These are phyloP conservation scores for Pimpla rufipes DNA, from an alignment of 2,888 invertebrate genomes.

Conservation along the genomic window DNA sequence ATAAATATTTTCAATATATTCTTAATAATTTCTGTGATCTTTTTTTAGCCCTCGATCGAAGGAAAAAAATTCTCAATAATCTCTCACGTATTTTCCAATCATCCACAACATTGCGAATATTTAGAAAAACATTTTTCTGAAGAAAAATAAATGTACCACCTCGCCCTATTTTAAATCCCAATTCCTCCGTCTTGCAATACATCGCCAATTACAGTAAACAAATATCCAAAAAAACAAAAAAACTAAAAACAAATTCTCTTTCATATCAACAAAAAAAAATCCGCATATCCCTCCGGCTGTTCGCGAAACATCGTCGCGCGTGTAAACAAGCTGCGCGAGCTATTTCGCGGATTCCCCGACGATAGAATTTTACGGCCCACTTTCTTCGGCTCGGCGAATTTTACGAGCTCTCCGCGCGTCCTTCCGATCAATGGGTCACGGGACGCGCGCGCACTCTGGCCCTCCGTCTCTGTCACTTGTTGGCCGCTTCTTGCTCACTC, in stretches of 20 bases:
- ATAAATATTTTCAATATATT: no score
- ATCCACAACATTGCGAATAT: no score
- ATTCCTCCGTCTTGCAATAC: no score
- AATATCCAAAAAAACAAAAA: no score
- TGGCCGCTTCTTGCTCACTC: constrained; percentile 52
- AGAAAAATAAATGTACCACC: no score
- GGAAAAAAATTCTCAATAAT: no score
- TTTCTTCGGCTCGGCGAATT: constrained; percentile 73
- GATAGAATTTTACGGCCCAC: constrained; percentile 55
- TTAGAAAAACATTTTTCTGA: no score
- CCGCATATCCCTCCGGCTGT: not conserved
- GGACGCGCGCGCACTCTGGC: constrained; percentile 81
- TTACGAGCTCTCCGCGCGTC: constrained; percentile 74
- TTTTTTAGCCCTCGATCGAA: no score
- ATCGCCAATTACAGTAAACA: no score
- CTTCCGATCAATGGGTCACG: constrained; percentile 83
- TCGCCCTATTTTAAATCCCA: no score
- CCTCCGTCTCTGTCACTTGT: constrained; percentile 67
- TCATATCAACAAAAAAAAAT: not conserved
- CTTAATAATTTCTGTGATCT: no score
- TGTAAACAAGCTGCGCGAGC: not conserved
- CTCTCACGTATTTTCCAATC: no score
- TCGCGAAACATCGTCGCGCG: not conserved
- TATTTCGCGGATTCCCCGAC: constrained; percentile 21
- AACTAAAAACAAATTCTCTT: not conserved